Percentiles rank a stretch among this genome's conserved stretches.
Evolutionary conservation across 2,888 invertebrate species (phyloP).

Genomic region (Harpalus rufipes): DNA sequence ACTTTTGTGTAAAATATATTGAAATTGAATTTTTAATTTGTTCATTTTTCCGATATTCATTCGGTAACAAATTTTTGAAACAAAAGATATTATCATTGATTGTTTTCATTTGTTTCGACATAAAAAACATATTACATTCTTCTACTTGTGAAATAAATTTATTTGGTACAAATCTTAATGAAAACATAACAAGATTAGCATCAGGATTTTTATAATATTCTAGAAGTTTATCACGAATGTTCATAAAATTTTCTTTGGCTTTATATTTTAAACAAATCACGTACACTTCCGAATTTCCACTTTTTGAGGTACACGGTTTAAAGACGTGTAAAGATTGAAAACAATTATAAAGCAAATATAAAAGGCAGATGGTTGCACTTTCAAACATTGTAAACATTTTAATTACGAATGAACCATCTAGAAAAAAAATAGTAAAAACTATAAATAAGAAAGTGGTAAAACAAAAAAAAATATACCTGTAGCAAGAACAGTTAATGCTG

Average conservation of each 20-base stretch:
- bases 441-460: not conserved
- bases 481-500: constrained; percentile 86
- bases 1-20: constrained; percentile 81
- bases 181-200: constrained; percentile 80
- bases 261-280: constrained; percentile 85
- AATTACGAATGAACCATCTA: constrained; percentile 55
- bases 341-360: constrained; percentile 88
- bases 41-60: constrained; percentile 70
- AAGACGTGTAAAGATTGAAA: constrained; percentile 87
- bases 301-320: constrained; percentile 95
- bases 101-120: constrained; percentile 83
- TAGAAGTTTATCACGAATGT: constrained; percentile 75
- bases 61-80: constrained; percentile 77
- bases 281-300: constrained; percentile 97
- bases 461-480: constrained; percentile 75
- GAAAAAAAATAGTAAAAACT: not conserved
- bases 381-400: constrained; percentile 65
- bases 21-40: constrained; percentile 77
- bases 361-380: constrained; percentile 76
- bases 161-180: constrained; percentile 80
- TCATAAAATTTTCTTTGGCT: constrained; percentile 75
- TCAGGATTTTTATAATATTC: constrained; percentile 77
- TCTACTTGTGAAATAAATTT: constrained; percentile 83
- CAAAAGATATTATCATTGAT: constrained; percentile 84
- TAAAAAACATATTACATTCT: constrained; percentile 83